phyloP scores from a whole-genome alignment of 2,888 invertebrate species.

The Rhorus exstirpatorius region DNA sequence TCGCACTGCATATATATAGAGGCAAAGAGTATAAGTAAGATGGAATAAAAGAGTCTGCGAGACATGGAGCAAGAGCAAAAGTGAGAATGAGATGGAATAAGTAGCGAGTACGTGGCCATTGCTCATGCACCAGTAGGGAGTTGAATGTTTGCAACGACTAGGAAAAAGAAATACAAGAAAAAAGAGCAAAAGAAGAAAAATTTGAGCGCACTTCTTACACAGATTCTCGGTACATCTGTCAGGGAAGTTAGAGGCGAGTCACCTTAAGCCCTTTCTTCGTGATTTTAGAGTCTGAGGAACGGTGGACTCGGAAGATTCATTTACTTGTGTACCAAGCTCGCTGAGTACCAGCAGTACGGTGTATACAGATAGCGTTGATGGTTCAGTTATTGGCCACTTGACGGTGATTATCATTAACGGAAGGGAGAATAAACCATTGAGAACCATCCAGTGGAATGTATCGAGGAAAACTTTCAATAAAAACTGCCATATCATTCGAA shows the following conservation, averaged over 20 bases:
- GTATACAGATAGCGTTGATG: neutral
- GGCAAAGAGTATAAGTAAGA: slow-evolving; percentile 8
- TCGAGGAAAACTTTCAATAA: too few relatives aligned
- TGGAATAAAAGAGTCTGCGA: slow-evolving; percentile 20
- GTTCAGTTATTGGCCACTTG: slow-evolving; percentile 19
- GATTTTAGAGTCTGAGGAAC: slow-evolving; percentile 15
- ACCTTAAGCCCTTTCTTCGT: slow-evolving; percentile 50
- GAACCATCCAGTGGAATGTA: too few relatives aligned
- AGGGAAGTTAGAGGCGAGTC: slow-evolving; percentile 59
- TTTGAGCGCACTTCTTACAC: slow-evolving; percentile 60
- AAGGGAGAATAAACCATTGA: too few relatives aligned
- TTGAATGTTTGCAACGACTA: slow-evolving; percentile 29
- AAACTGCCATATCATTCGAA: too few relatives aligned
- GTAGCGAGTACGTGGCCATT: slow-evolving; percentile 31
- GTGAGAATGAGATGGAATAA: slow-evolving; percentile 43
- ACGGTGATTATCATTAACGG: neutral
- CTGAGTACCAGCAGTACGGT: neutral
- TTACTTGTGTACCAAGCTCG: slow-evolving; percentile 7
- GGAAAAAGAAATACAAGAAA: slow-evolving; percentile 18
- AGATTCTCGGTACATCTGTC: slow-evolving; percentile 55
- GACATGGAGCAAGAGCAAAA: slow-evolving; percentile 10
- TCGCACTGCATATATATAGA: slow-evolving; percentile 18
- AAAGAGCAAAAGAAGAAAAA: slow-evolving; percentile 33
- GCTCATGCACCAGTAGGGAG: slow-evolving; percentile 24
- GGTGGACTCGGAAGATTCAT: slow-evolving; percentile 5